Evolutionary conservation across 2,113 vertebrate species (phyloP).

Genomic region (Ailurus styani): DNA sequence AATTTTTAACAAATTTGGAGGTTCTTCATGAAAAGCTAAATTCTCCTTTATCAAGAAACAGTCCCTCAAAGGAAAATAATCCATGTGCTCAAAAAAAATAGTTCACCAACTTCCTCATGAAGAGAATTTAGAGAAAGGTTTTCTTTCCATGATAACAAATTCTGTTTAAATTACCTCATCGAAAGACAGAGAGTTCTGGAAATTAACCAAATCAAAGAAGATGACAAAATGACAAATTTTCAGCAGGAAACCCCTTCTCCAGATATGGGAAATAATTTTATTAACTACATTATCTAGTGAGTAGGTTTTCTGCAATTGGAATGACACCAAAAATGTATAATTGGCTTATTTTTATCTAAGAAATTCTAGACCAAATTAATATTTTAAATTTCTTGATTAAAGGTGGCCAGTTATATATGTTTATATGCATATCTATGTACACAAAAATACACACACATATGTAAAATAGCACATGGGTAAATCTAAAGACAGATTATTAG

Average conservation of each 20-base stretch:
- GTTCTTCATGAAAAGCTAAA: constrained; percentile 4
- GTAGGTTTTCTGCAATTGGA: neutral
- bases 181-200: neutral
- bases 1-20: neutral
- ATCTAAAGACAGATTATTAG: neutral
- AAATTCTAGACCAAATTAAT: neutral
- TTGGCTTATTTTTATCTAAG: neutral
- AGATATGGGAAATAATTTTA: neutral
- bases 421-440: neutral
- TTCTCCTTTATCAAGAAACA: neutral
- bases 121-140: constrained; percentile 9
- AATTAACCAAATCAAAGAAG: neutral
- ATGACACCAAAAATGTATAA: neutral
- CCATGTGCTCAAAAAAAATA: neutral
- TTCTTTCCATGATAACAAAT: neutral
- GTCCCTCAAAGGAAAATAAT: constrained; percentile 41
- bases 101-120: neutral
- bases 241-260: neutral
- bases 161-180: neutral
- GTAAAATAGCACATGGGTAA: neutral
- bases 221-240: neutral
- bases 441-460: neutral
- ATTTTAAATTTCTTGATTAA: constrained; percentile 15
- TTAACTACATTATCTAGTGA: neutral
- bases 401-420: neutral